Conservation (phyloP, 2,113 vertebrate species). For the Eudorcas thomsonii region DNA sequence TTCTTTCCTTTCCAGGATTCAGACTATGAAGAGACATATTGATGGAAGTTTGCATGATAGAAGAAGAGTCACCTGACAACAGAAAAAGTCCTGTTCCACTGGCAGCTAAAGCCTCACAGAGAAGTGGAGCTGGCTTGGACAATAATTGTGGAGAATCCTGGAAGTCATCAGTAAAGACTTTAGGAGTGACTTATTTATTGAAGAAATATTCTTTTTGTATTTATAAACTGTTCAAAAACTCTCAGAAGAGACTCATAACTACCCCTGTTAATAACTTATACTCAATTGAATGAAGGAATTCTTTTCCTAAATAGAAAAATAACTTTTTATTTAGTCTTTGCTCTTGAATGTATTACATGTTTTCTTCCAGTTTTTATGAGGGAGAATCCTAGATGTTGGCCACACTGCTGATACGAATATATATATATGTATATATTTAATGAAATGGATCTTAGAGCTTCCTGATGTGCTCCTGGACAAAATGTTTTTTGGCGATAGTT, state of each 20-base stretch:
- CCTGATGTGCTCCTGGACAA: neutral
- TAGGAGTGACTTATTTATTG: constrained; percentile 45
- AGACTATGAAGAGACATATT: constrained; percentile 79
- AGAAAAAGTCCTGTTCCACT: neutral
- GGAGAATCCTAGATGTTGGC: constrained; percentile 15
- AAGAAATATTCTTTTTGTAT: constrained; percentile 58
- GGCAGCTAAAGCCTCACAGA: neutral
- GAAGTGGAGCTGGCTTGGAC: neutral
- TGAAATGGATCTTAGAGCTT: neutral
- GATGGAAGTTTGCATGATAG: constrained; percentile 5
- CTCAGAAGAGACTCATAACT: constrained; percentile 40
- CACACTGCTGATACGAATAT: neutral
- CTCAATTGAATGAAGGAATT: constrained; percentile 28
- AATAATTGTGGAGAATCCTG: neutral
- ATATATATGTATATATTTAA: neutral
- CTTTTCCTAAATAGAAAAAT: constrained; percentile 41
- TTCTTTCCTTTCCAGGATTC: constrained; percentile 71
- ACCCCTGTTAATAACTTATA: neutral
- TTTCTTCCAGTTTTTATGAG: constrained; percentile 25
- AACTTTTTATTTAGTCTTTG: neutral
- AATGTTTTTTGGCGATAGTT: neutral
- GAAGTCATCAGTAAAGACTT: constrained; percentile 31
- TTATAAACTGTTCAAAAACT: constrained; percentile 56
- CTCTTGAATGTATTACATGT: constrained; percentile 1
- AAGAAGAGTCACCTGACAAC: neutral